These are phyloP conservation scores for Drosophila meridiana DNA, from an alignment of 2,888 invertebrate genomes.

Conservation along the genomic window DNA sequence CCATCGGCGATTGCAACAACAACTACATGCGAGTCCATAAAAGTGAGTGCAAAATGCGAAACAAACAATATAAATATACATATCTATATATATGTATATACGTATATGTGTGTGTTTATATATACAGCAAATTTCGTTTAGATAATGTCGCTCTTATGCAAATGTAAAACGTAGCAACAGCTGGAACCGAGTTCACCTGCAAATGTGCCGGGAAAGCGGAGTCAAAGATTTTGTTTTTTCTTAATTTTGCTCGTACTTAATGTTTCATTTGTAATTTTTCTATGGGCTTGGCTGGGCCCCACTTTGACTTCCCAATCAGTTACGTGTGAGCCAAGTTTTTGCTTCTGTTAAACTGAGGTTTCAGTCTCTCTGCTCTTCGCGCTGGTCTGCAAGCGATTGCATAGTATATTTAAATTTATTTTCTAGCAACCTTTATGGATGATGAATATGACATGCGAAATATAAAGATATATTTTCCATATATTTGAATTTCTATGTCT, in stretches of 20 bases:
- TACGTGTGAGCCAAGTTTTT: not conserved
- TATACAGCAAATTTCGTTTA: conserved; percentile 3
- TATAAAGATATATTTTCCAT: no score
- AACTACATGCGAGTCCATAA: conserved; percentile 27
- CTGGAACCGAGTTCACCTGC: not conserved
- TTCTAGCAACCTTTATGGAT: no score
- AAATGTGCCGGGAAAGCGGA: conserved; percentile 8
- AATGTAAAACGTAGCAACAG: conserved; percentile 18
- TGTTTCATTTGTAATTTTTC: conserved; percentile 23
- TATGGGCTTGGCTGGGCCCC: conserved; percentile 10
- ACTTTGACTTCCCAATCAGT: conserved; percentile 18
- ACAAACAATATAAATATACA: conserved; percentile 5
- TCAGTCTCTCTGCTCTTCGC: not conserved
- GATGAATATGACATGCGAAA: no score
- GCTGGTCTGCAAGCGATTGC: no score
- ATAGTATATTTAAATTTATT: no score
- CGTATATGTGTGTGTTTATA: not conserved
- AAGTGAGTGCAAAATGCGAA: conserved; percentile 27
- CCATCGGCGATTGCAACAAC: conserved; percentile 29
- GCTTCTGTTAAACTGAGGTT: not conserved
- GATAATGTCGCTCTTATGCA: conserved; percentile 27
- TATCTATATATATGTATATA: not conserved
- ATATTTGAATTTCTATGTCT: no score
- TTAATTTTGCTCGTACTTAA: conserved; percentile 13
- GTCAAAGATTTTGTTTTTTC: conserved; percentile 12